phyloP scores from a whole-genome alignment of 2,113 vertebrate genomes.

The Chaenocephalus aceratus region DNA sequence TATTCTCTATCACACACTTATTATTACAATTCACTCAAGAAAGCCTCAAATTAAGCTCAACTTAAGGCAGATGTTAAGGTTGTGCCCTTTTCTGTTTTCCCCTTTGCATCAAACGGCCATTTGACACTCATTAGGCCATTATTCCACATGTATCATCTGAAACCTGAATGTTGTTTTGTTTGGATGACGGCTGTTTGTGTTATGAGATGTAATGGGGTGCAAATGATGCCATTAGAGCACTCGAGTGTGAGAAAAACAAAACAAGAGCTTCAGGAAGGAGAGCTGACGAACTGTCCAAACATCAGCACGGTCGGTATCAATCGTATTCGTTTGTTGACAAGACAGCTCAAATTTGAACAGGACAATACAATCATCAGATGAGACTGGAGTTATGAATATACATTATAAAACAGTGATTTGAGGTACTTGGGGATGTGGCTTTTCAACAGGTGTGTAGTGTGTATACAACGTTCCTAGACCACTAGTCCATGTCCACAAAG shows the following conservation, averaged over 20 bases:
- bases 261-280: conserved; percentile 20
- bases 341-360: conserved; percentile 54
- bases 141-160: conserved; percentile 13
- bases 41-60: too few species aligned
- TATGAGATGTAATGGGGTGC: conserved; percentile 57
- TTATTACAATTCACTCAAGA: too few species aligned
- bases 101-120: conserved; percentile 13
- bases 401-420: conserved; percentile 7
- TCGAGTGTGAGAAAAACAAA: conserved; percentile 11
- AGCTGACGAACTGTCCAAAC: conserved; percentile 45
- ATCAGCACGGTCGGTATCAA: conserved; percentile 38
- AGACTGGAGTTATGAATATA: conserved; percentile 37
- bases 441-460: neutral
- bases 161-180: conserved; percentile 42
- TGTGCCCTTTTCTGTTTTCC: too few species aligned
- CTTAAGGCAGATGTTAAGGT: too few species aligned
- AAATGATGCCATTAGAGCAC: conserved; percentile 58
- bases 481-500: too few species aligned
- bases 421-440: neutral
- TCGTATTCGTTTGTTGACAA: conserved; percentile 59
- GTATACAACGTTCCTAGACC: too few species aligned
- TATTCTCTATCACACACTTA: too few species aligned
- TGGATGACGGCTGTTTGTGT: conserved; percentile 37
- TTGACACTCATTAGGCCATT: conserved; percentile 30
- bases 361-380: conserved; percentile 39